Evolutionary conservation across 2,797 vertebrate species (phyloP).

Genomic region (Anabas testudineus): DNA sequence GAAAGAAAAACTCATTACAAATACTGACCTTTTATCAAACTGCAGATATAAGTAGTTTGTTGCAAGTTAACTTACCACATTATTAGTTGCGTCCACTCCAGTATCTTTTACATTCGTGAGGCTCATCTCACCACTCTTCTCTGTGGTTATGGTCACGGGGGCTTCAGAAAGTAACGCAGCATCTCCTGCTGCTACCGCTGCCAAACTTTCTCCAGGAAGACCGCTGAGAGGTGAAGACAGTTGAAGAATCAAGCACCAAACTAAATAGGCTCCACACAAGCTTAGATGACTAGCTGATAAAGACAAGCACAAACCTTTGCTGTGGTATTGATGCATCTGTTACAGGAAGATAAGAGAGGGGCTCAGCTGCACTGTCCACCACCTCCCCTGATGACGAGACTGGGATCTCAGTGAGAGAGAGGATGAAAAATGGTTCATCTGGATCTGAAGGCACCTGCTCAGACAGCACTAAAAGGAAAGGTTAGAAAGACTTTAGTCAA

Average conservation of each 20-base stretch:
- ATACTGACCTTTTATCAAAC: background rate
- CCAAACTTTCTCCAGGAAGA: slow-evolving; percentile 27
- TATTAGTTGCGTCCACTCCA: background rate
- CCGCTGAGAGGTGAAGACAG: slow-evolving; percentile 22
- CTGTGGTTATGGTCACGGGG: slow-evolving; percentile 3
- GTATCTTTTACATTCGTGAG: background rate
- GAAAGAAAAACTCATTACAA: slow-evolving; percentile 10
- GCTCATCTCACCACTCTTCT: slow-evolving; percentile 19
- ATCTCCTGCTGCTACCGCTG: slow-evolving; percentile 6
- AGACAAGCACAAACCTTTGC: slow-evolving; percentile 57
- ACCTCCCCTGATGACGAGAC: slow-evolving; percentile 46
- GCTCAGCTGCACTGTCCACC: slow-evolving; percentile 7
- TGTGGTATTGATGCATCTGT: slow-evolving; percentile 43
- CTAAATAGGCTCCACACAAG: background rate
- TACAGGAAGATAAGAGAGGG: slow-evolving; percentile 33
- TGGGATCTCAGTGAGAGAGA: slow-evolving; percentile 84
- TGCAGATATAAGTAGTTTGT: background rate
- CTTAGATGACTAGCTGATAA: background rate
- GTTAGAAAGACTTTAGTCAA: background rate
- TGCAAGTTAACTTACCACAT: slow-evolving; percentile 36
- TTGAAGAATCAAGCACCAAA: slow-evolving; percentile 16
- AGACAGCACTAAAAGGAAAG: slow-evolving; percentile 40
- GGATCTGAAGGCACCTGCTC: slow-evolving; percentile 61
- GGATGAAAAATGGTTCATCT: slow-evolving; percentile 82
- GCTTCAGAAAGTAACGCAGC: slow-evolving; percentile 1